Base-by-base conservation (phyloP, 2,797 vertebrate species). In the Urocyon cinereoargenteus region DNA sequence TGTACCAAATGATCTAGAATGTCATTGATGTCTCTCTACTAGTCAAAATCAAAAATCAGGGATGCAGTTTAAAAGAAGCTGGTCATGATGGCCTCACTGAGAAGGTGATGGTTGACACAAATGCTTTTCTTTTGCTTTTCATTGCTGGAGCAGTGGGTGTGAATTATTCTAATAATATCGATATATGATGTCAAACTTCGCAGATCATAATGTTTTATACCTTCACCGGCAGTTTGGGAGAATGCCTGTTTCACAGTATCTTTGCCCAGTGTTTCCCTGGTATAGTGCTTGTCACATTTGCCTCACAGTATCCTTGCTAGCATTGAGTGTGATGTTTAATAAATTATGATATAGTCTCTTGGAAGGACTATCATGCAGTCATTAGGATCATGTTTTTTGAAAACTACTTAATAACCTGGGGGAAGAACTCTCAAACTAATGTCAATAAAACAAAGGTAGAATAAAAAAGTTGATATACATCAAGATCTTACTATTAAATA, bases 331-430 rank as follows among this genome's bases (percentile, higher is more conserved):
- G 79, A 81, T 72, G 13, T 36, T 90, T 86, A 83, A 78, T 89
- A 90, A 51, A 79, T 73, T 84, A 66, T 61, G 83, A 22, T 81
- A 18, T 90, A 28, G n/a, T 59, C 53, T 77, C 59, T 96, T 88
- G 18, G 72, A 83, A 82, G 55, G 45, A 85, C 66, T 82, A 66
- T 45, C 26, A 73, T n/a, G 3, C 6, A 61, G 15, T 40, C 45
- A 83, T 84, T 72, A 62, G n/a, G 70, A 90, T 90, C 49, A 36
- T 88, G 18, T 68, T 68, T 78, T 94, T 91, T 91, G 51, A 83
- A 96, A 55, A 86, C 22, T 79, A 64, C 62, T 75, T 59, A 83
- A n/a, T 96, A 49, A 59, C 73, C 91, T 93, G 55, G 19, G 18
- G 34, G 7, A 31, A 95, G 28, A 78, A 8, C 18, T 93, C 40